A percentile compares a stretch with the other conserved stretches of the same genome.
Evolutionary conservation across 2,797 vertebrate species (phyloP).

Genomic region (Chaetophractus vellerosus): DNA sequence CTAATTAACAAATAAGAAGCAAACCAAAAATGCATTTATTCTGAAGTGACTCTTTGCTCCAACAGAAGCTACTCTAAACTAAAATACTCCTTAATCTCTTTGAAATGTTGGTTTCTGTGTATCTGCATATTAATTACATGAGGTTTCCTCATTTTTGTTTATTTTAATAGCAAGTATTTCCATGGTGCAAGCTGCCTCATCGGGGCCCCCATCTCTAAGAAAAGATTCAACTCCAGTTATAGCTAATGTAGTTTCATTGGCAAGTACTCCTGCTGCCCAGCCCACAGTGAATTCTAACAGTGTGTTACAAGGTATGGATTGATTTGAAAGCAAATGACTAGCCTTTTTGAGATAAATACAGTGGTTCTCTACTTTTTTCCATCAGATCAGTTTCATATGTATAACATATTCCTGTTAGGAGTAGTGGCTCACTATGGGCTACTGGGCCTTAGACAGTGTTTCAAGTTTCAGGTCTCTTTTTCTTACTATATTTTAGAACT

Average conservation of each 20-base stretch:
- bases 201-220: conserved; percentile 89
- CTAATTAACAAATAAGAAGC: conserved; percentile 45
- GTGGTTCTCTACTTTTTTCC: conserved; percentile 30
- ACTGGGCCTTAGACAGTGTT: background rate
- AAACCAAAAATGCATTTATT: conserved; percentile 18
- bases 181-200: conserved; percentile 89
- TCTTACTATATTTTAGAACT: conserved; percentile 15
- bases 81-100: conserved; percentile 50
- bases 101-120: conserved; percentile 53
- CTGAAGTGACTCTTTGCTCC: background rate
- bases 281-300: conserved; percentile 91
- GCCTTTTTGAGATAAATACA: conserved; percentile 49
- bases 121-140: conserved; percentile 50
- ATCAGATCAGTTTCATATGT: conserved; percentile 35
- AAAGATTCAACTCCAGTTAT: conserved; percentile 96
- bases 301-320: conserved; percentile 92
- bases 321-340: conserved; percentile 22
- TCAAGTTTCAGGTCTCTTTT: conserved; percentile 24
- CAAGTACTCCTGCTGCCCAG: conserved; percentile 92
- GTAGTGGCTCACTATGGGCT: background rate
- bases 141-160: conserved; percentile 81
- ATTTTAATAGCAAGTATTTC: conserved; percentile 89
- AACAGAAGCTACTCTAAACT: conserved; percentile 51
- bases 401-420: conserved; percentile 4
- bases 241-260: conserved; percentile 97